Evolutionary conservation across 1,140 invertebrate species (phyloP).

Genomic region (Eufriesea mexicana): DNA sequence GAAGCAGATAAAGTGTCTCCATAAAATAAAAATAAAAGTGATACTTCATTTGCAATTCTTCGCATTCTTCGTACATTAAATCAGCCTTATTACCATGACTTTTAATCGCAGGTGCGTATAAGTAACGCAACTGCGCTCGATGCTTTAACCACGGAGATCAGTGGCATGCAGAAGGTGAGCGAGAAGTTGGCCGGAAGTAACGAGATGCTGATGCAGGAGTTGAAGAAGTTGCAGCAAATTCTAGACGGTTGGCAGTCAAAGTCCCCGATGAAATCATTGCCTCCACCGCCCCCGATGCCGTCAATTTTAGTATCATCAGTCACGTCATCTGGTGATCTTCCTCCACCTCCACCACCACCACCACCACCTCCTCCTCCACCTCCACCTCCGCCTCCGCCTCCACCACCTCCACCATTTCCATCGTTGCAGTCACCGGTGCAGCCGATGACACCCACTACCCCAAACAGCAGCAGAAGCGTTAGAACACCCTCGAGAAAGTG

Average conservation of each 20-base stretch:
- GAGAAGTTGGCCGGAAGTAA: conserved; percentile 60
- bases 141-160: conserved; percentile 60
- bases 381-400: conserved; percentile 18
- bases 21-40: neutral
- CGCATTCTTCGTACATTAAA: neutral
- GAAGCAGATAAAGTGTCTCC: no score
- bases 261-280: conserved; percentile 26
- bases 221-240: conserved; percentile 56
- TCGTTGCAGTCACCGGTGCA: conserved; percentile 53
- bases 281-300: conserved; percentile 14
- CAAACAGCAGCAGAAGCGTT: conserved; percentile 34
- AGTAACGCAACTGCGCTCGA: conserved; percentile 54
- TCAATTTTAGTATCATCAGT: neutral
- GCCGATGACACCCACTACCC: conserved; percentile 48
- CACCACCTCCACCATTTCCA: neutral
- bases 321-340: conserved; percentile 2
- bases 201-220: conserved; percentile 54
- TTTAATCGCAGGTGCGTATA: conserved; percentile 54
- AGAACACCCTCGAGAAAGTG: conserved; percentile 65
- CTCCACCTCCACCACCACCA: conserved; percentile 25
- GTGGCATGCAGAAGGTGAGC: conserved; percentile 45
- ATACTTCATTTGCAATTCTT: neutral
- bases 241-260: conserved; percentile 49
- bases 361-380: conserved; percentile 35
- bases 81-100: neutral